A percentile compares a stretch with the other conserved stretches of the same genome.
Evolutionary conservation across 2,888 invertebrate species (phyloP).

Genomic region (Tribolium freemani): DNA sequence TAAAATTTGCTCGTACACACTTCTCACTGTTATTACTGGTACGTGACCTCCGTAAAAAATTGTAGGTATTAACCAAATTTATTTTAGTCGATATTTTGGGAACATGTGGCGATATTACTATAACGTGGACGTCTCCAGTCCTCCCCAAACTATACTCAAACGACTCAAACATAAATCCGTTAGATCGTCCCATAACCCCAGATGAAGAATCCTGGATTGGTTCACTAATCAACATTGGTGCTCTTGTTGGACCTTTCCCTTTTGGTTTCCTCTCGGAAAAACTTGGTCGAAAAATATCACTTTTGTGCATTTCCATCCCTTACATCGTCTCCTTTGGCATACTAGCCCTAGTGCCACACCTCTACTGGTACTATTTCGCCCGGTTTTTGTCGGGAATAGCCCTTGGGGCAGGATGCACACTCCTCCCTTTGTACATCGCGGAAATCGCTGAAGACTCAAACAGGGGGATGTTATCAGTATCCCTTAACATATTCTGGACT

Average conservation of each 20-base stretch:
- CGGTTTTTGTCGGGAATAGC: constrained; percentile 71
- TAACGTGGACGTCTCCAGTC: constrained; percentile 42
- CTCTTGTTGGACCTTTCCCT: constrained; percentile 75
- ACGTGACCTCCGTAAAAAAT: constrained; percentile 1
- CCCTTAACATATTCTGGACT: constrained; percentile 74
- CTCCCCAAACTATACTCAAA: constrained; percentile 34
- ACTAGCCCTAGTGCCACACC: constrained; percentile 48
- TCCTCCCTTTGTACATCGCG: constrained; percentile 86
- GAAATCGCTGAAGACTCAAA: constrained; percentile 83
- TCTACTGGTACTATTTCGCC: constrained; percentile 36
- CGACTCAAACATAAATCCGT: constrained; percentile 21
- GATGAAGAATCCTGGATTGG: constrained; percentile 40
- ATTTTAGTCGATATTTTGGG: constrained; percentile 35
- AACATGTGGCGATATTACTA: constrained; percentile 25
- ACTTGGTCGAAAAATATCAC: constrained; percentile 77
- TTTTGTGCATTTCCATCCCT: constrained; percentile 76
- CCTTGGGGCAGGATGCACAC: constrained; percentile 78
- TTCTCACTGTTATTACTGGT: constrained; percentile 23
- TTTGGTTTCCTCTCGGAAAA: constrained; percentile 76
- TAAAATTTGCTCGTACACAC: constrained; percentile 5
- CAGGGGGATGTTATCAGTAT: constrained; percentile 79
- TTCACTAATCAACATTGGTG: constrained; percentile 62
- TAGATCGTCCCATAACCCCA: constrained; percentile 21
- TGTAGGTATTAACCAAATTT: no score
- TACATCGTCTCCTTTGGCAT: constrained; percentile 70